These are phyloP conservation scores for Halcyon chelicuti DNA, from an alignment of 2,797 vertebrate genomes.

Conservation along the genomic window DNA sequence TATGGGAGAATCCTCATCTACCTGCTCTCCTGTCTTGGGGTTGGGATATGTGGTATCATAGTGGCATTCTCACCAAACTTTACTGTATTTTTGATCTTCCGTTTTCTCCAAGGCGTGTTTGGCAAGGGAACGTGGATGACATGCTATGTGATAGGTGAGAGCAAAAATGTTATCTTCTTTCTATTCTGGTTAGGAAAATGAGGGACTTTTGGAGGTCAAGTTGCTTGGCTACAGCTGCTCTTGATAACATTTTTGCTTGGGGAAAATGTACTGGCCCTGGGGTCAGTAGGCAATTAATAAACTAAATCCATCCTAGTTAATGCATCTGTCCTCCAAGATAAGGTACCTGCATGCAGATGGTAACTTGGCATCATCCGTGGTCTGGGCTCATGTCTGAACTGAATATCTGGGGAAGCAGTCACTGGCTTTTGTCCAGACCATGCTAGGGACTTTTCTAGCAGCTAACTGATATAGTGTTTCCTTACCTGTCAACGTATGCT, in stretches of 20 bases:
- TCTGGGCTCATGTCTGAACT: background rate
- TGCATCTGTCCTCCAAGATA: background rate
- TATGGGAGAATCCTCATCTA: slow-evolving; percentile 91
- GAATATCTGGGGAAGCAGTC: background rate
- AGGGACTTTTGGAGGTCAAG: background rate
- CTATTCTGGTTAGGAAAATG: background rate
- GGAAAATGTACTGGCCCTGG: background rate
- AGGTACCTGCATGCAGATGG: background rate
- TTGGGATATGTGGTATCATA: slow-evolving; percentile 87
- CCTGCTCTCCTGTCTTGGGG: slow-evolving; percentile 87
- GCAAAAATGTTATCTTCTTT: background rate
- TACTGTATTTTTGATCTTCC: slow-evolving; percentile 87
- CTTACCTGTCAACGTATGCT: background rate
- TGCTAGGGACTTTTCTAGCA: background rate
- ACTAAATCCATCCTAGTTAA: background rate
- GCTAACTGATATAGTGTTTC: background rate
- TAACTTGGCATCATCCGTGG: background rate
- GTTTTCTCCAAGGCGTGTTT: slow-evolving; percentile 90
- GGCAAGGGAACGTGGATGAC: slow-evolving; percentile 95
- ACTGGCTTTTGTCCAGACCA: background rate
- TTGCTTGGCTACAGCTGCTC: background rate
- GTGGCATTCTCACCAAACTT: slow-evolving; percentile 91
- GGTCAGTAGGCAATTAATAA: background rate
- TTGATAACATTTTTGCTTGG: background rate
- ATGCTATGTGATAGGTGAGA: slow-evolving; percentile 92